Evolutionary conservation across 1,140 invertebrate species (phyloP).

Genomic region (Zaprionus tsacasi): DNA sequence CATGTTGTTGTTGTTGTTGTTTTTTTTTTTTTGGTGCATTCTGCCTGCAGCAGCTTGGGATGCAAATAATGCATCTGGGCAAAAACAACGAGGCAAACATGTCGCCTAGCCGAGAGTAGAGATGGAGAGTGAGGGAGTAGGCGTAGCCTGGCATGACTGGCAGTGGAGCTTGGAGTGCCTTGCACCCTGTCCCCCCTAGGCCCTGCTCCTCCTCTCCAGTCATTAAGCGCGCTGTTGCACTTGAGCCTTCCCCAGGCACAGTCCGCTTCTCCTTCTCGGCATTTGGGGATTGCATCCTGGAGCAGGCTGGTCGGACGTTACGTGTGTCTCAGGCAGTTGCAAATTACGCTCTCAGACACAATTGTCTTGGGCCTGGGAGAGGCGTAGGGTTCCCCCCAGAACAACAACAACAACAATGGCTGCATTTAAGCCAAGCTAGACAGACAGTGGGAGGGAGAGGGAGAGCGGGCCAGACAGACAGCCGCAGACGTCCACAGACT

Average conservation of each 20-base stretch:
- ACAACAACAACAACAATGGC: conserved; percentile 58
- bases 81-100: conserved; percentile 69
- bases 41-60: conserved; percentile 71
- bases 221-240: conserved; percentile 69
- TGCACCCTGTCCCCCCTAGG: not conserved
- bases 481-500: conserved; percentile 53
- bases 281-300: conserved; percentile 69
- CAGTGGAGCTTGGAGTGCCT: conserved; percentile 22
- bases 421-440: conserved; percentile 81
- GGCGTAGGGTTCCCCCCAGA: conserved; percentile 23
- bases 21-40: conserved; percentile 69
- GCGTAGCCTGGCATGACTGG: conserved; percentile 55
- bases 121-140: conserved; percentile 22
- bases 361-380: conserved; percentile 77
- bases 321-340: conserved; percentile 74
- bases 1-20: conserved; percentile 63
- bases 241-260: conserved; percentile 52
- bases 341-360: conserved; percentile 81
- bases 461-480: conserved; percentile 7
- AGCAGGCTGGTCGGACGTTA: conserved; percentile 26
- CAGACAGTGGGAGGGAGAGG: conserved; percentile 36
- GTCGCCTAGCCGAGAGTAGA: conserved; percentile 20
- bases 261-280: conserved; percentile 18
- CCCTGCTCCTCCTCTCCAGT: conserved; percentile 37
- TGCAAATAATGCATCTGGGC: conserved; percentile 70